Conservation (phyloP, 2,113 vertebrate species). For the Anoura caudifer region DNA sequence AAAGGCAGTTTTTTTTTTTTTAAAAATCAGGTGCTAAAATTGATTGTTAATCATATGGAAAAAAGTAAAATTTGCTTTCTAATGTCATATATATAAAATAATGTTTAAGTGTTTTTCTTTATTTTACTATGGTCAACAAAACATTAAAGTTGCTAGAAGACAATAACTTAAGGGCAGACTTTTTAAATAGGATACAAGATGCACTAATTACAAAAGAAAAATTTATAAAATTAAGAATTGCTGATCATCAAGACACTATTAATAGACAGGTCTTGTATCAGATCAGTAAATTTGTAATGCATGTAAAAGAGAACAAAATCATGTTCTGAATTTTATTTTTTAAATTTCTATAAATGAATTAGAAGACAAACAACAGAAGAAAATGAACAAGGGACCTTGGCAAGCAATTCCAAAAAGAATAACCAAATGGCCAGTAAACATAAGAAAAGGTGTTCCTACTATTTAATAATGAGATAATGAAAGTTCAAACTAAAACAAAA, state of each 20-base stretch:
- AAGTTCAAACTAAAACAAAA: background rate
- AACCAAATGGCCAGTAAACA: background rate
- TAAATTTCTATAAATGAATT: background rate
- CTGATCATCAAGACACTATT: background rate
- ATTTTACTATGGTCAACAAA: background rate
- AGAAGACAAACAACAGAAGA: background rate
- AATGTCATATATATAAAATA: background rate
- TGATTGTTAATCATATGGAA: background rate
- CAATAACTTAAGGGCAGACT: background rate
- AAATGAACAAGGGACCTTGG: background rate
- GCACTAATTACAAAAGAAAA: background rate
- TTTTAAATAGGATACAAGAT: background rate
- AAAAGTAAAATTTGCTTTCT: background rate
- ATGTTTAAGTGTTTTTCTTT: background rate
- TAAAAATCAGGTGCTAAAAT: background rate
- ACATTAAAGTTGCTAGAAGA: background rate
- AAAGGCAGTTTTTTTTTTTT: background rate
- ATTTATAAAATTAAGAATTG: background rate
- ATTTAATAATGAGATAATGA: background rate
- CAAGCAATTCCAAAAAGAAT: background rate
- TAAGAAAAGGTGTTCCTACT: background rate
- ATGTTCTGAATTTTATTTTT: background rate
- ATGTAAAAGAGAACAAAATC: background rate
- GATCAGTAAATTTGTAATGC: background rate
- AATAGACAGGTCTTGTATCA: background rate